phyloP scores from a whole-genome alignment of 2,888 invertebrate genomes.

The Drosophila antonietae region DNA sequence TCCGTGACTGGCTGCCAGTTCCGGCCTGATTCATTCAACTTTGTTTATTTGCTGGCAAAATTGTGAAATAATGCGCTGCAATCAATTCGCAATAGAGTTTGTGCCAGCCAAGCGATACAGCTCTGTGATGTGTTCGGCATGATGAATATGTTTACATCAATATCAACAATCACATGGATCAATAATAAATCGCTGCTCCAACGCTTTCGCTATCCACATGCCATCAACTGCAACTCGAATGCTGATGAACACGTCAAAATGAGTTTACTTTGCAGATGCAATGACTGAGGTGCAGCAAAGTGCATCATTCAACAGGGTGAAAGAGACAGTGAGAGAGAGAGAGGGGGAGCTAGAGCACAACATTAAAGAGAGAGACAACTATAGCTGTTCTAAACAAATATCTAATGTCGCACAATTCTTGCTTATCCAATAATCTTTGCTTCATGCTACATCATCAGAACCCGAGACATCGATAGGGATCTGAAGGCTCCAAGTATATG shows the following conservation, averaged over 20 bases:
- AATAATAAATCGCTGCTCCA: conserved; percentile 58
- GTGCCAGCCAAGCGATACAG: conserved; percentile 26
- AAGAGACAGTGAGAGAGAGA: background rate
- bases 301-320: conserved; percentile 21
- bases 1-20: conserved; percentile 24
- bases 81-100: conserved; percentile 65
- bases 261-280: conserved; percentile 64
- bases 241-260: conserved; percentile 62
- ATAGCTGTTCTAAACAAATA: too few relatives aligned
- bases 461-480: too few relatives aligned
- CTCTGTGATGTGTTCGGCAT: conserved; percentile 30
- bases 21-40: conserved; percentile 27
- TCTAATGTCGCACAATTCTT: too few relatives aligned
- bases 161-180: conserved; percentile 63
- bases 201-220: too few relatives aligned
- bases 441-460: too few relatives aligned
- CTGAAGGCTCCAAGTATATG: too few relatives aligned
- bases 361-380: background rate
- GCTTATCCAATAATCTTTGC: too few relatives aligned
- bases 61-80: conserved; percentile 75
- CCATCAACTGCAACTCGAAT: background rate
- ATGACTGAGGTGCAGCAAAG: conserved; percentile 26
- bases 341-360: background rate
- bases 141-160: conserved; percentile 76
- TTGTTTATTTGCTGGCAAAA: conserved; percentile 74